Evolutionary conservation across 2,888 invertebrate species (phyloP), one percentile per base, ranked within the genome.

Genomic region (Hemithea aestivaria): DNA sequence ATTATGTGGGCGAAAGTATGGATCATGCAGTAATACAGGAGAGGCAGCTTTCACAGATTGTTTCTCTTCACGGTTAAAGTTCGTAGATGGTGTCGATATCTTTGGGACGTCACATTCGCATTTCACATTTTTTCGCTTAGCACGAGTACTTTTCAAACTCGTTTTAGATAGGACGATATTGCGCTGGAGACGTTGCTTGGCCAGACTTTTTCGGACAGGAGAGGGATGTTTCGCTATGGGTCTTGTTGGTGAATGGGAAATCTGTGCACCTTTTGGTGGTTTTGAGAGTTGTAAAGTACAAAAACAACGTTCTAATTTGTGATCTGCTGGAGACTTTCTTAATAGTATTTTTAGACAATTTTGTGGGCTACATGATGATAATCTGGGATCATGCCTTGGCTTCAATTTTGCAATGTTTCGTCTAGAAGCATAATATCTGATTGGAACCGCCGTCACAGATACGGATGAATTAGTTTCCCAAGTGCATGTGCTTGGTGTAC

Each of bases 251-350:
- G 3, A 2, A 4, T 5, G 16, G 5, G 16, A 5, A 4, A 5
- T 24, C 1, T 20, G 20, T 22, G 7, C 2, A 10, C 8, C 24
- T 28, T 33, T 10, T 1, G 7, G 12, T 25, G 12, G 12, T 16
- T 35, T 34, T 6, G 32, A 25, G 2, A 30, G 1, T 34, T 44
- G 10, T 37, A 31, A 20, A 9, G 37, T 42, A 38, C 48, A 45
- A 29, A 41, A 41, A 10, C 45, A 53, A 27, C 40, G 43, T 8
- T 35, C 35, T 6, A 43, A 32, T 33, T 37, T 7, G 10, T 42
- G 25, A 33, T 7, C 10, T 30, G 20, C 24, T 10, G 24, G 12
- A 21, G 30, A 31, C 8, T 12, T 24, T 29, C 31, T 44, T 22
- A 41, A 25, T 22, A 41, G 25, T 29, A 28, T 39, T 29, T 34